Conservation (phyloP, 2,797 vertebrate genomes). For the Ctenopoma kingsleyae region DNA sequence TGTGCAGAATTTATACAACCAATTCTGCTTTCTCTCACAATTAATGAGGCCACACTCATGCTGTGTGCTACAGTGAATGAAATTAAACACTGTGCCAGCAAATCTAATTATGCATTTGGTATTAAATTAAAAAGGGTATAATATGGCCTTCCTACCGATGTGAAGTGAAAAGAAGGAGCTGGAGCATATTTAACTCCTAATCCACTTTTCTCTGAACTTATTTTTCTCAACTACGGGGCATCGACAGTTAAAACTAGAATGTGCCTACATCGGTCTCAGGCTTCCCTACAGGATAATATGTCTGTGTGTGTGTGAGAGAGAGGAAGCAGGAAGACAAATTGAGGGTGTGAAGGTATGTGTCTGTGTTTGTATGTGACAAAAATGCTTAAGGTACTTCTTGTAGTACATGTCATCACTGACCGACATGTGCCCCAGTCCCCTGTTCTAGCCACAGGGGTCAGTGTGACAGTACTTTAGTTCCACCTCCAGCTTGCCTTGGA, state of each 20-base stretch:
- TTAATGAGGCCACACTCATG: constrained; percentile 89
- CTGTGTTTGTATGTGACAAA: constrained; percentile 30
- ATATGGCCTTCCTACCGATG: constrained; percentile 70
- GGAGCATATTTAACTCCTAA: constrained; percentile 68
- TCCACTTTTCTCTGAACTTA: constrained; percentile 49
- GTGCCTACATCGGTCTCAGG: constrained; percentile 14
- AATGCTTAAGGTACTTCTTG: constrained; percentile 34
- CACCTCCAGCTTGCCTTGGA: constrained; percentile 44
- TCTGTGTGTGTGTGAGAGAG: neutral
- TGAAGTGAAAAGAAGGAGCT: constrained; percentile 63
- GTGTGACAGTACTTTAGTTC: constrained; percentile 65
- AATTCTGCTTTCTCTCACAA: constrained; percentile 89
- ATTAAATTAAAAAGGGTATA: constrained; percentile 75
- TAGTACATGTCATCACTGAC: constrained; percentile 63
- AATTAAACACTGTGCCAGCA: constrained; percentile 89
- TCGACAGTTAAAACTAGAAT: constrained; percentile 56
- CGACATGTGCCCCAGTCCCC: constrained; percentile 59
- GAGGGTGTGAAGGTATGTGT: constrained; percentile 28
- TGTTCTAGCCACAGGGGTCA: constrained; percentile 72
- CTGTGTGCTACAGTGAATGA: constrained; percentile 88
- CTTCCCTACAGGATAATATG: constrained; percentile 1
- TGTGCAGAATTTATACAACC: constrained; percentile 88
- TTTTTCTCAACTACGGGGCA: constrained; percentile 60
- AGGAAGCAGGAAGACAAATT: constrained; percentile 5
- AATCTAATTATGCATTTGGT: constrained; percentile 90